A percentile compares a stretch with the other conserved stretches of the same genome.
These are phyloP conservation scores for Anthophora plumipes DNA, from an alignment of 2,888 invertebrate genomes.

Conservation along the genomic window DNA sequence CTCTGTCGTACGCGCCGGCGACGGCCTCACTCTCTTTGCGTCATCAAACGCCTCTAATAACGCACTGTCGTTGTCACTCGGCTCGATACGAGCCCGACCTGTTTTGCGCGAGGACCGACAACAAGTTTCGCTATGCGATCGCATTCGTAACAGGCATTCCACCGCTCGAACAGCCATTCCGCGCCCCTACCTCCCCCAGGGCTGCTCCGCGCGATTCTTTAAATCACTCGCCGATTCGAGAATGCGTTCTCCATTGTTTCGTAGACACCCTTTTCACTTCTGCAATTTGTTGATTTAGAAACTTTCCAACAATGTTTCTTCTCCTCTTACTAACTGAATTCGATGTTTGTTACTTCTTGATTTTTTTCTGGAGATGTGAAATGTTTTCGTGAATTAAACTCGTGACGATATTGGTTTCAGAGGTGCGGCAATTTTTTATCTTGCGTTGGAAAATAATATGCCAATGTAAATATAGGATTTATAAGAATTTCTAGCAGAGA, in stretches of 20 bases:
- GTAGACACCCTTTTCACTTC: no score
- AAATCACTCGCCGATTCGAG: neutral
- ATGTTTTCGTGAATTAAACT: no score
- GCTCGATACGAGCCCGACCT: constrained; percentile 71
- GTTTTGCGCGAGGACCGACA: constrained; percentile 67
- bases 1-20: constrained; percentile 7
- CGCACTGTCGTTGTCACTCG: constrained; percentile 71
- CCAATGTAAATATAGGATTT: no score
- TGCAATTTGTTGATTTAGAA: no score
- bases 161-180: neutral
- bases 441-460: no score
- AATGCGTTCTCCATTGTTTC: constrained; percentile 7
- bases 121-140: constrained; percentile 65
- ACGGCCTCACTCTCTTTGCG: constrained; percentile 62
- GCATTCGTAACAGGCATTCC: constrained; percentile 59
- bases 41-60: constrained; percentile 75
- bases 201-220: constrained; percentile 1
- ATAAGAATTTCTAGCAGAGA: no score
- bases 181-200: neutral
- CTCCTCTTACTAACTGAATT: no score
- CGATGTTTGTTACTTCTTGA: no score
- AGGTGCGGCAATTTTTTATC: no score
- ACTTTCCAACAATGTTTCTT: no score
- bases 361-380: no score
- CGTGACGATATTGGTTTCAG: no score